phyloP scores from a whole-genome alignment of 2,797 vertebrate species.

The Notolepis coatsorum region DNA sequence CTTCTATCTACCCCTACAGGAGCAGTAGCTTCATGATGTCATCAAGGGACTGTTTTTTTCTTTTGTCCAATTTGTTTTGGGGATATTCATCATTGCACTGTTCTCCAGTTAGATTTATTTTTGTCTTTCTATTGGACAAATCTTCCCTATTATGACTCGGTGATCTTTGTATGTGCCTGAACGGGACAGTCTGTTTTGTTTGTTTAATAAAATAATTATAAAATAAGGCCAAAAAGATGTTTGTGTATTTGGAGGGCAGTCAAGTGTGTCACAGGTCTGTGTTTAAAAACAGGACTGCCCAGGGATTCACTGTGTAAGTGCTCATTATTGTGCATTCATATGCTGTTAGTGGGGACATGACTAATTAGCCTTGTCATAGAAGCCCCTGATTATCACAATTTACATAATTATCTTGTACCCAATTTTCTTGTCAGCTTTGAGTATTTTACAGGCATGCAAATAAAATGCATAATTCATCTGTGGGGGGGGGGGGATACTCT shows the following conservation, averaged over 20 bases:
- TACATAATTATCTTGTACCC: slow-evolving; percentile 3
- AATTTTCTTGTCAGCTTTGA: slow-evolving; percentile 6
- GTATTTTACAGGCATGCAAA: too few species aligned
- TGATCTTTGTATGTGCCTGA: slow-evolving; percentile 62
- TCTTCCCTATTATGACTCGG: slow-evolving; percentile 26
- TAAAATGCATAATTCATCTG: too few species aligned
- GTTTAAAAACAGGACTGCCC: background rate
- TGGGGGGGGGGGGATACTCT: too few species aligned
- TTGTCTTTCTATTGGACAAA: slow-evolving; percentile 42
- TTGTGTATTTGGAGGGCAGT: background rate
- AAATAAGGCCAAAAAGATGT: slow-evolving; percentile 23
- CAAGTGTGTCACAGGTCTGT: background rate
- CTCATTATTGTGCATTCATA: slow-evolving; percentile 17
- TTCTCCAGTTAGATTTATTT: slow-evolving; percentile 40
- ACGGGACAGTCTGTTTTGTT: slow-evolving; percentile 63
- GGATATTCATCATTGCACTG: slow-evolving; percentile 58
- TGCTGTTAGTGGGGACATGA: slow-evolving; percentile 4
- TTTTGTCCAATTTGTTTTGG: slow-evolving; percentile 35
- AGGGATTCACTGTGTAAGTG: background rate
- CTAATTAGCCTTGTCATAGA: slow-evolving; percentile 12
- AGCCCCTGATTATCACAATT: background rate
- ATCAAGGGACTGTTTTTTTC: slow-evolving; percentile 45
- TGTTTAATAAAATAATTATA: slow-evolving; percentile 78
- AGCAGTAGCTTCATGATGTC: slow-evolving; percentile 61
- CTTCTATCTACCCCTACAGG: slow-evolving; percentile 66